Percentiles rank a stretch among this genome's conserved stretches.
phyloP scores from a whole-genome alignment of 2,888 invertebrate species.

The Plagodis pulveraria region DNA sequence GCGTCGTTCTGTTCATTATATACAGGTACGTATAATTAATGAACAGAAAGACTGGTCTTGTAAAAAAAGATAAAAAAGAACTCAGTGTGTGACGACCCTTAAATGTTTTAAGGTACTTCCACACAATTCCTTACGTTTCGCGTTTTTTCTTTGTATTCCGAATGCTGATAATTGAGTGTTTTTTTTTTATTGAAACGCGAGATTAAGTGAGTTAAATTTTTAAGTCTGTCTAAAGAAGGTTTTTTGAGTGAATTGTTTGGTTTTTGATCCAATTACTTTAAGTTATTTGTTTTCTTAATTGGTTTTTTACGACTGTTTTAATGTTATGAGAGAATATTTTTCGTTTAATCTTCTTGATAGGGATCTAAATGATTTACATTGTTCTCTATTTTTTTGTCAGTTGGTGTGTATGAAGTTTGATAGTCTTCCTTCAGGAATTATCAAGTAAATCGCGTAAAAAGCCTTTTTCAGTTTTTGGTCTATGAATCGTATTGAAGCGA shows the following conservation, averaged over 20 bases:
- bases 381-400: too few relatives aligned
- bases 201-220: constrained; percentile 34
- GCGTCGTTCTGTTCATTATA: too few relatives aligned
- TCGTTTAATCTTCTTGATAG: background rate
- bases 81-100: background rate
- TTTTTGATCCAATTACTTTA: constrained; percentile 11
- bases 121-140: constrained; percentile 34
- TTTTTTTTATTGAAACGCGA: constrained; percentile 32
- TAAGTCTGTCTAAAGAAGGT: constrained; percentile 18
- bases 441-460: too few relatives aligned
- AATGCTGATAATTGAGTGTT: constrained; percentile 36
- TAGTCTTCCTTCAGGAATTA: too few relatives aligned
- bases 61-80: too few relatives aligned
- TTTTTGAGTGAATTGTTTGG: constrained; percentile 15
- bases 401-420: too few relatives aligned
- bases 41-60: too few relatives aligned
- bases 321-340: background rate
- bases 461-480: too few relatives aligned
- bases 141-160: constrained; percentile 25
- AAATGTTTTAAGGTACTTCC: background rate
- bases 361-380: too few relatives aligned
- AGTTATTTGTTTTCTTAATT: constrained; percentile 6
- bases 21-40: too few relatives aligned
- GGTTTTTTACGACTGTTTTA: constrained; percentile 6
- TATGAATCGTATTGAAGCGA: too few relatives aligned